These are phyloP conservation scores for Coptodon bakossiorum DNA, from an alignment of 2,113 vertebrate species.

Conservation along the genomic window DNA sequence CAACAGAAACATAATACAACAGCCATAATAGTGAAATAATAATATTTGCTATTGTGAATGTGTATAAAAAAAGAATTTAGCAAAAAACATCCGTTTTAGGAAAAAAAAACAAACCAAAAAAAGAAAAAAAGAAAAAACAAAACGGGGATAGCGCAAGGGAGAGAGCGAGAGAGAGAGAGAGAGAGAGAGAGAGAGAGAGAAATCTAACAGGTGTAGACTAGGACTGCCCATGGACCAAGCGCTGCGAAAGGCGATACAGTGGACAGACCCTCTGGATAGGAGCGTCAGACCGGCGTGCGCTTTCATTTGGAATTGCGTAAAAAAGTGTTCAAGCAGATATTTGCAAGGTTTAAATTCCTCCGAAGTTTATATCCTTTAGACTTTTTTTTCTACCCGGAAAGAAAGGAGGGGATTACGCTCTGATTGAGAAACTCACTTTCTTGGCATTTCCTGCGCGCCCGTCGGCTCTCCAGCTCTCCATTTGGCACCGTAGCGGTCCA, in stretches of 20 bases:
- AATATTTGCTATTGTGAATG: background rate
- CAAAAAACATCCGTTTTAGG: background rate
- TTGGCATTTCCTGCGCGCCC: conserved; percentile 18
- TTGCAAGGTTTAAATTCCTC: background rate
- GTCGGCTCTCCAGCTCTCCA: background rate
- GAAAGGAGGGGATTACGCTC: conserved; percentile 16
- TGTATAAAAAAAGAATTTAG: background rate
- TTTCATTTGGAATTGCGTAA: conserved; percentile 5
- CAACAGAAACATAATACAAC: background rate
- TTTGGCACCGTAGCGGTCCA: conserved; percentile 9
- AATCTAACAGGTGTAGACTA: conserved; percentile 73
- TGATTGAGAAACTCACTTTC: conserved; percentile 50
- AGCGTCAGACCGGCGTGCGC: conserved; percentile 3
- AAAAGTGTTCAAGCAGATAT: background rate
- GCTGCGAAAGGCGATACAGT: conserved; percentile 13
- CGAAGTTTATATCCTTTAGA: background rate
- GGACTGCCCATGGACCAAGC: conserved; percentile 41
- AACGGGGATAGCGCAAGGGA: accelerated
- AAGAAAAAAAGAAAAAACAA: background rate
- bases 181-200: background rate
- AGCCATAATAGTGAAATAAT: background rate
- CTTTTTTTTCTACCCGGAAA: background rate
- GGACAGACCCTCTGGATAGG: conserved; percentile 4
- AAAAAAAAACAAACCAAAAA: background rate
- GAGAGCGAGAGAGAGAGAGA: background rate